phyloP scores from a whole-genome alignment of 2,888 invertebrate genomes.

The Cordilura impudica region DNA sequence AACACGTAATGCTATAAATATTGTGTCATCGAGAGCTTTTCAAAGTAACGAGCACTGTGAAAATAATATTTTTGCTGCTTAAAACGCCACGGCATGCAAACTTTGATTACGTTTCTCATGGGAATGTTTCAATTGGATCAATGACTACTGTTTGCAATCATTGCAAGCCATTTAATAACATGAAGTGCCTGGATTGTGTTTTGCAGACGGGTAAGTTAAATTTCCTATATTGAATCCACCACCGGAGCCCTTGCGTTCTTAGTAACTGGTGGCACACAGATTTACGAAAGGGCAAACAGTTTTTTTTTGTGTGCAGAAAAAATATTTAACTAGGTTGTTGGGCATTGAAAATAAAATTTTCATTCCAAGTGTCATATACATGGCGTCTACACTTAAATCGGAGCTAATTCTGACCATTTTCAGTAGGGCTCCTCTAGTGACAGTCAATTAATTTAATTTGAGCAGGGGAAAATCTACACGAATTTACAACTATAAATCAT shows the following conservation, averaged over 20 bases:
- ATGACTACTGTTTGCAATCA: conserved; percentile 16
- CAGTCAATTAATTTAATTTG: too few relatives aligned
- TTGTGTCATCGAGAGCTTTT: conserved; percentile 24
- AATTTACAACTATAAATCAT: too few relatives aligned
- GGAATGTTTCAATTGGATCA: conserved; percentile 12
- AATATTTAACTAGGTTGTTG: too few relatives aligned
- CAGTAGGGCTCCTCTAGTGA: too few relatives aligned
- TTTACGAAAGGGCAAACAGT: too few relatives aligned
- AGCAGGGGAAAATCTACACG: too few relatives aligned
- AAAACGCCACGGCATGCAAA: conserved; percentile 9
- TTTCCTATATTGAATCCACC: conserved; percentile 25
- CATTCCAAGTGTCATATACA: too few relatives aligned
- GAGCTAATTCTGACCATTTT: too few relatives aligned
- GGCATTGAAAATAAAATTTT: too few relatives aligned
- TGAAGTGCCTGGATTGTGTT: conserved; percentile 35
- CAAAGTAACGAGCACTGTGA: conserved; percentile 23
- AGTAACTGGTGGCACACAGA: neutral
- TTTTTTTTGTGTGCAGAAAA: too few relatives aligned
- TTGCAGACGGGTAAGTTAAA: conserved; percentile 26
- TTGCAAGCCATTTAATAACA: conserved; percentile 31
- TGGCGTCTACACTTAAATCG: too few relatives aligned
- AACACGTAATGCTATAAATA: conserved; percentile 30
- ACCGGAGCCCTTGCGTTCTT: conserved; percentile 32
- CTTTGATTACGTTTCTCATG: conserved; percentile 15
- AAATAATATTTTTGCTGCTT: conserved; percentile 27